Conservation (phyloP, 1,140 invertebrate genomes). For the Archivesica marissinica region DNA sequence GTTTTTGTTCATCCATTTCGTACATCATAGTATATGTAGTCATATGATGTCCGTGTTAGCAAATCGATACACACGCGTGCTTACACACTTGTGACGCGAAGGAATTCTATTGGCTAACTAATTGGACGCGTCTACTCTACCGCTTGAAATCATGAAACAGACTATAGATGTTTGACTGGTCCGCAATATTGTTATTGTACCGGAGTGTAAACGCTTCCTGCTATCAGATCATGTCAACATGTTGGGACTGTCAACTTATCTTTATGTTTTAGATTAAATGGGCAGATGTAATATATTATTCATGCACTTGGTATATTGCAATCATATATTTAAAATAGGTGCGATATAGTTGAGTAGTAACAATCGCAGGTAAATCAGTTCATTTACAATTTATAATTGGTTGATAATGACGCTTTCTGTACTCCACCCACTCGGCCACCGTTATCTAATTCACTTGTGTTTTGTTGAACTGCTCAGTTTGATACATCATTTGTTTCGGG, state of each 20-base stretch:
- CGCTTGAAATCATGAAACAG: neutral
- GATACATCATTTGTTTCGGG: too few species aligned
- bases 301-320: neutral
- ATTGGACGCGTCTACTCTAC: conserved; percentile 8
- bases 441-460: too few species aligned
- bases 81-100: neutral
- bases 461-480: too few species aligned
- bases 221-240: conserved; percentile 37
- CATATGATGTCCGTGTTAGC: neutral
- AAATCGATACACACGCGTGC: conserved; percentile 44
- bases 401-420: conserved; percentile 51
- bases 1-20: conserved; percentile 53
- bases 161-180: conserved; percentile 21
- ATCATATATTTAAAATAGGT: neutral
- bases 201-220: neutral
- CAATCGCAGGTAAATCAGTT: too few species aligned
- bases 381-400: too few species aligned
- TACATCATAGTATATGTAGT: neutral
- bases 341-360: too few species aligned
- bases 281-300: neutral
- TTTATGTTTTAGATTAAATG: neutral
- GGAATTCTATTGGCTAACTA: conserved; percentile 27
- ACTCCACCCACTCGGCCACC: conserved; percentile 37
- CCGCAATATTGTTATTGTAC: neutral
- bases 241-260: conserved; percentile 3